phyloP scores from a whole-genome alignment of 2,797 vertebrate genomes.

The Pitangus sulphuratus region DNA sequence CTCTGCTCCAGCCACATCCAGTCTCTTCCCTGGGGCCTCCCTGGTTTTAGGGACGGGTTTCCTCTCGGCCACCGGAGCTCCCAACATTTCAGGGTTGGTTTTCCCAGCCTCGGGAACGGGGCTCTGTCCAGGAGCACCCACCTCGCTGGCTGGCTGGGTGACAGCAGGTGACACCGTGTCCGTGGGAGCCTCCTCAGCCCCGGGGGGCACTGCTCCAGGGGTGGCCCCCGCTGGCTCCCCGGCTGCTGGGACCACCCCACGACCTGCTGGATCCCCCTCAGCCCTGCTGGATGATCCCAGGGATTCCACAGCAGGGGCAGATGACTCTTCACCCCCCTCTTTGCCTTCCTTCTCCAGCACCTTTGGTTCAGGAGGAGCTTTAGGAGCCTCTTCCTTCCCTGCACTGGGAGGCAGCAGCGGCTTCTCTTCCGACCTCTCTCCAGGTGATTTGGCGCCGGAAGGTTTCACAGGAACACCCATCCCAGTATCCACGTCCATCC shows the following conservation, averaged over 20 bases:
- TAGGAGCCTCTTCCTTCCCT: background rate
- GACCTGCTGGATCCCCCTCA: background rate
- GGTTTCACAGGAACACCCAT: background rate
- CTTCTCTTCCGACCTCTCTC: slow-evolving; percentile 3
- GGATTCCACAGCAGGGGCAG: rapidly evolving
- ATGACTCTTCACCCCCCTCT: background rate
- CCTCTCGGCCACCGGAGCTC: background rate
- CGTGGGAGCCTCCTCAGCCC: background rate
- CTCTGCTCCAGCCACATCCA: background rate
- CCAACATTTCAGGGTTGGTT: rapidly evolving
- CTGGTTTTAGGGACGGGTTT: background rate
- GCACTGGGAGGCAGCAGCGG: background rate
- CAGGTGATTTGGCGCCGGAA: background rate
- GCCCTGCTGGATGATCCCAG: background rate
- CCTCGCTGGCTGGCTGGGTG: background rate
- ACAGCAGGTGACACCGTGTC: background rate
- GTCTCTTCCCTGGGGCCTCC: rapidly evolving
- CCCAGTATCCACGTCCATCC: background rate
- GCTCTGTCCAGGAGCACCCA: background rate
- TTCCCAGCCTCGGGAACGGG: background rate
- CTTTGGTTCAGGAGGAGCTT: background rate
- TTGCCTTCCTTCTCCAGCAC: background rate
- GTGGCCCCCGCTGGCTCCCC: background rate
- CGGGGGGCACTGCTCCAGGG: background rate
- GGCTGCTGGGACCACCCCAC: background rate